A percentile compares a stretch with the other conserved stretches of the same genome.
Conservation (phyloP, 2,797 vertebrate species). For the Syngnathus acus region DNA sequence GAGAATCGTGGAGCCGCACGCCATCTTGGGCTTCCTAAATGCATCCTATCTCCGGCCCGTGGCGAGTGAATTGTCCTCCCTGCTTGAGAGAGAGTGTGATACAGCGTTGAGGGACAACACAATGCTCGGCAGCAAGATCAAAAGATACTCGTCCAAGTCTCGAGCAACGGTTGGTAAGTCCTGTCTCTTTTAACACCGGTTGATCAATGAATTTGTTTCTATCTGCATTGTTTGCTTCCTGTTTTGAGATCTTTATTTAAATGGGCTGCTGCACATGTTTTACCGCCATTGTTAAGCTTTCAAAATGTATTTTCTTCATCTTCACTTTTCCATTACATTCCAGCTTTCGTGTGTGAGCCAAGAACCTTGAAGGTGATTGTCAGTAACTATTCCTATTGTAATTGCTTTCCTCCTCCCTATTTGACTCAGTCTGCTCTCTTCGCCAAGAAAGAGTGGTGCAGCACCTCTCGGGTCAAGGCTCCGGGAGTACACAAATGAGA, state of each 20-base stretch:
- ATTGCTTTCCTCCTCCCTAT: constrained; percentile 41
- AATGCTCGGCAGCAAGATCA: constrained; percentile 63
- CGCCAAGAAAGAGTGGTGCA: constrained; percentile 20
- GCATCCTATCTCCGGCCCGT: constrained; percentile 78
- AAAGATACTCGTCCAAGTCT: constrained; percentile 74
- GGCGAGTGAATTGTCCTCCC: constrained; percentile 72
- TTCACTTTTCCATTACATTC: constrained; percentile 26
- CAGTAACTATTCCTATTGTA: constrained; percentile 41
- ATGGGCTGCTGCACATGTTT: neutral
- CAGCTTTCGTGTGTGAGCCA: constrained; percentile 26
- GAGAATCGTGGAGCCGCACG: constrained; percentile 68
- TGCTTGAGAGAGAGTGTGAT: constrained; percentile 81
- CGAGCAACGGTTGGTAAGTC: constrained; percentile 74
- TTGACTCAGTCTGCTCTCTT: constrained; percentile 30
- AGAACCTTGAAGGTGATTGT: constrained; percentile 39
- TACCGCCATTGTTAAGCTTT: constrained; percentile 10
- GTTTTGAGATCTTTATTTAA: constrained; percentile 9
- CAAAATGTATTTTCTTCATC: constrained; percentile 17
- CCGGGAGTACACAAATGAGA: neutral
- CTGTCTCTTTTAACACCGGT: constrained; percentile 15
- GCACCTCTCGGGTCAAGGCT: neutral
- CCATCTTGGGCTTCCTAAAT: constrained; percentile 79
- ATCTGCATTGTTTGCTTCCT: neutral
- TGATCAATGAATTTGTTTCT: neutral
- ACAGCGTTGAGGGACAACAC: constrained; percentile 77